phyloP scores from a whole-genome alignment of 2,797 vertebrate species.

The Pseudochirops corinnae region DNA sequence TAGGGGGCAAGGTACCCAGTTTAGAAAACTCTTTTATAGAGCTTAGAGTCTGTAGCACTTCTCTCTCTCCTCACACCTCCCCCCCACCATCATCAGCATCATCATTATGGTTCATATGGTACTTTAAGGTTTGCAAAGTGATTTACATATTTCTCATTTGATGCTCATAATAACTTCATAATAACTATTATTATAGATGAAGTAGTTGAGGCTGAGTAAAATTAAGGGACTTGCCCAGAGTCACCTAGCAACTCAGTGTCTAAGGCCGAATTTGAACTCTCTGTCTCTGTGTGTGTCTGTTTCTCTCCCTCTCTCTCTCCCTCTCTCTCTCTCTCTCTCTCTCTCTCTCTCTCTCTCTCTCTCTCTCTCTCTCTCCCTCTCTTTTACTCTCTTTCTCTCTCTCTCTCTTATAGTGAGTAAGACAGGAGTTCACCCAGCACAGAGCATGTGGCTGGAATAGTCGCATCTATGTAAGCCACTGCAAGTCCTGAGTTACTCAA shows the following conservation, averaged over 20 bases:
- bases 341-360: too few species aligned
- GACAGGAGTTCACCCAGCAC: too few species aligned
- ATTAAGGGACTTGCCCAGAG: background rate
- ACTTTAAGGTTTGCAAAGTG: slow-evolving; percentile 17
- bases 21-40: background rate
- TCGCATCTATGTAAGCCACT: too few species aligned
- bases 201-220: background rate
- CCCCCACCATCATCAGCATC: too few species aligned
- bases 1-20: background rate
- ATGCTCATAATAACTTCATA: background rate
- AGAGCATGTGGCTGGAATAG: too few species aligned
- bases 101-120: background rate
- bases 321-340: too few species aligned
- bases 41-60: slow-evolving; percentile 16
- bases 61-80: background rate
- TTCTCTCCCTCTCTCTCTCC: background rate
- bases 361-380: too few species aligned
- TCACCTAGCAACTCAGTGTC: background rate
- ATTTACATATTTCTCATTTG: background rate
- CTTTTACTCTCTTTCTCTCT: too few species aligned
- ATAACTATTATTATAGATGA: background rate
- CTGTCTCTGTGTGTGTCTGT: too few species aligned
- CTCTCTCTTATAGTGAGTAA: too few species aligned
- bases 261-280: background rate
- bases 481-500: background rate